Percentiles rank a stretch among this genome's conserved stretches.
These are phyloP conservation scores for Tringa solitaria DNA, from an alignment of 2,113 vertebrate genomes.

Conservation along the genomic window DNA sequence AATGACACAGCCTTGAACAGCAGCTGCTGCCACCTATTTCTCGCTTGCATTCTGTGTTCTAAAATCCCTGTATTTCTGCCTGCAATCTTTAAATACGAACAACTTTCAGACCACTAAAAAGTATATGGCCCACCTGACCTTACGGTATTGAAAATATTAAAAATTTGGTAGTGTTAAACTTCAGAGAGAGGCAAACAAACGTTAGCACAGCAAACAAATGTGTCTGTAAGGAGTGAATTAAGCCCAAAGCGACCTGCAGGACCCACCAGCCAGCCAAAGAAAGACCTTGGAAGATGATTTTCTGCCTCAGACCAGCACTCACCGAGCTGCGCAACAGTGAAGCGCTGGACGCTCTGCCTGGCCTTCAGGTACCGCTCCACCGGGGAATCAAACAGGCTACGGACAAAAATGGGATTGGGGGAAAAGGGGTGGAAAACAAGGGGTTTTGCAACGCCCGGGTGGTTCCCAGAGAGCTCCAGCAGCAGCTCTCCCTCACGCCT, in stretches of 20 bases:
- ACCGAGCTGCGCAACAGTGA: constrained; percentile 75
- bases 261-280: background rate
- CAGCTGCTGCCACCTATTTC: background rate
- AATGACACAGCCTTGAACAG: background rate
- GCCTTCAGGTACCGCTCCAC: constrained; percentile 67
- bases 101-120: background rate
- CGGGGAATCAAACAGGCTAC: constrained; percentile 72
- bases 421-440: rapidly evolving
- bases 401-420: background rate
- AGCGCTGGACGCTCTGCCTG: constrained; percentile 63
- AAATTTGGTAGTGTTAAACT: background rate
- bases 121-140: background rate
- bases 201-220: rapidly evolving
- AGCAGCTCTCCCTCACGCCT: background rate
- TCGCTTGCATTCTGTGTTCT: background rate
- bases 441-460: too few relatives aligned
- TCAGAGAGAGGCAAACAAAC: rapidly evolving
- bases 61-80: background rate
- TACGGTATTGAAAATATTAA: background rate
- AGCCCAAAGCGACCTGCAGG: background rate
- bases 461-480: background rate
- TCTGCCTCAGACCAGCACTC: background rate
- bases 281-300: rapidly evolving
- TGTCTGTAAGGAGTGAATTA: background rate
- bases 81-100: background rate